Evolutionary conservation across 2,888 invertebrate genomes (phyloP).

Genomic region (Volucella inanis): DNA sequence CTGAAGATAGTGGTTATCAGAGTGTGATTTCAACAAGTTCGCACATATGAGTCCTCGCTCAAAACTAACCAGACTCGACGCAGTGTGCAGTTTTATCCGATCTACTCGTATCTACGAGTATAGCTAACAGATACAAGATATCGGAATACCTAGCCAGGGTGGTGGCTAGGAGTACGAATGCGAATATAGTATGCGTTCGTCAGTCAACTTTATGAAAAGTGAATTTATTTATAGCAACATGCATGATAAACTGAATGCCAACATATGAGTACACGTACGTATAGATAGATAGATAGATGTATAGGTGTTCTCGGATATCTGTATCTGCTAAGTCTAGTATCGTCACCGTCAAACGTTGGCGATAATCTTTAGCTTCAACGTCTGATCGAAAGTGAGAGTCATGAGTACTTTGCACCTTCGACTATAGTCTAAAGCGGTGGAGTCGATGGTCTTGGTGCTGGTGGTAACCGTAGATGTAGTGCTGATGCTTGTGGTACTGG

Average conservation of each 20-base stretch:
- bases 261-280: slow-evolving; percentile 1
- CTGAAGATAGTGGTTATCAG: slow-evolving; percentile 69
- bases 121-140: slow-evolving; percentile 46
- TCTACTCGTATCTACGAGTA: neutral
- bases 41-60: slow-evolving; percentile 1
- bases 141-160: slow-evolving; percentile 62
- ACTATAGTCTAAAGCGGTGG: slow-evolving; percentile 2
- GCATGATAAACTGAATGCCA: slow-evolving; percentile 32
- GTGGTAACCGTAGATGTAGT: neutral
- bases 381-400: slow-evolving; percentile 72
- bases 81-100: neutral
- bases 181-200: slow-evolving; percentile 50
- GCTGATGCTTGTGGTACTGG: neutral
- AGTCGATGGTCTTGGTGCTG: neutral
- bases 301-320: slow-evolving; percentile 27
- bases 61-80: neutral
- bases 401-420: slow-evolving; percentile 39
- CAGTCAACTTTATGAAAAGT: slow-evolving; percentile 64
- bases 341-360: slow-evolving; percentile 55
- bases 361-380: slow-evolving; percentile 60
- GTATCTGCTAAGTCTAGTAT: slow-evolving; percentile 20
- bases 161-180: slow-evolving; percentile 17
- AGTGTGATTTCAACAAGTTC: slow-evolving; percentile 68
- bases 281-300: neutral
- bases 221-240: slow-evolving; percentile 65